Evolutionary conservation across 2,113 vertebrate genomes (phyloP), one percentile per base, ranked within the genome.

Genomic region (Oryzias melastigma): DNA sequence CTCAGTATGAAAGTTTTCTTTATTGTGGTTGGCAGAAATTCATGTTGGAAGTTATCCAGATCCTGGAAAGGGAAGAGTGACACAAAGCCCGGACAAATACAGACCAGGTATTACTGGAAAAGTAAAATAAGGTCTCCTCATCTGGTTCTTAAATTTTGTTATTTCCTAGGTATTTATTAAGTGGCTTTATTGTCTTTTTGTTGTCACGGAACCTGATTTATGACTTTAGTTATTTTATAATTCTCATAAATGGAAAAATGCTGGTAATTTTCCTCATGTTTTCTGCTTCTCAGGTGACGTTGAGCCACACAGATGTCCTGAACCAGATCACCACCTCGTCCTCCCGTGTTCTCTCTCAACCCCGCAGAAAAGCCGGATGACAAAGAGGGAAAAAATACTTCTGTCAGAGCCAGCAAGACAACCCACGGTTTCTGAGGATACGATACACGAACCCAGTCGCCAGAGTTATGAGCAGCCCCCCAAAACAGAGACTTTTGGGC

Each of bases 401-500:
- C 59, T 89, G 14, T 78, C 71, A 62, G 64, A 80, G 12, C 47
- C 70, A 22, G 41, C 48, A n/a, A 55, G 54, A 58, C 18, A 25
- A 7, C 17, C 47, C 10, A 43, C 16, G 0, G 19, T 62, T 45
- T 41, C 35, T 22, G 48, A 74, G 25, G 74, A 52, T 20, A 60
- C 60, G n/a, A 43, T 72, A 20, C 77, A 53, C 0, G 73, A 82
- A 17, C 78, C 69, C 2, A 65, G 81, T 4, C 75, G 0, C 89
- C 87, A 41, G 82, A 85, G 3, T 57, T 65, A 35, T 14, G 76
- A 82, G 2, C 82, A 89, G 3, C 64, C 87, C 8, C 90, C 90
- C 17, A 88, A 86, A 24, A 78, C 92, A 42, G 92, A 94, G 79
- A 92, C 87, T 73, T 79, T 89, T 14, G 90, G 91, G 27, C 83